Conservation (phyloP, 2,797 vertebrate genomes). For the Argya squamiceps region DNA sequence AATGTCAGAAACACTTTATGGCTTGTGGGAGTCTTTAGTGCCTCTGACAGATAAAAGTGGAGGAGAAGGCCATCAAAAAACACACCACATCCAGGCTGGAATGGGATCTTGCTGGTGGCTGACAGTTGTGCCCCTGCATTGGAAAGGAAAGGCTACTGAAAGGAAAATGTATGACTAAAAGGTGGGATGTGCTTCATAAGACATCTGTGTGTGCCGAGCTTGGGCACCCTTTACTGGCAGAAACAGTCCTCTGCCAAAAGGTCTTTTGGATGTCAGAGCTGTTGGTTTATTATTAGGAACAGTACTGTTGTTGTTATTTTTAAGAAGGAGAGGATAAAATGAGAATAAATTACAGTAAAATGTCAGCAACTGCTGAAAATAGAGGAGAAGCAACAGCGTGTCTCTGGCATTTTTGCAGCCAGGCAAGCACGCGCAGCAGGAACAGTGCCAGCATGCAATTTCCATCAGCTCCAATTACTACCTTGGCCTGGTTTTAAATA, state of each 20-base stretch:
- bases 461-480: background rate
- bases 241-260: background rate
- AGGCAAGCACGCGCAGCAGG: background rate
- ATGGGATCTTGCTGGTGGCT: background rate
- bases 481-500: background rate
- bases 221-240: background rate
- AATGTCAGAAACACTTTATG: constrained; percentile 62
- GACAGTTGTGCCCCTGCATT: background rate
- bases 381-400: background rate
- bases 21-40: constrained; percentile 25
- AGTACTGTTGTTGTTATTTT: background rate
- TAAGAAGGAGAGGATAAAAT: constrained; percentile 10
- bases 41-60: constrained; percentile 52
- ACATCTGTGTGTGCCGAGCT: accelerated
- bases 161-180: background rate
- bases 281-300: background rate
- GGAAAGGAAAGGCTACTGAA: background rate
- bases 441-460: background rate
- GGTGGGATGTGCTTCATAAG: accelerated
- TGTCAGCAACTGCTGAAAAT: constrained; percentile 23
- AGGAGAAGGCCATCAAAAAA: constrained; percentile 13
- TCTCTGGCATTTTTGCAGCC: constrained; percentile 2
- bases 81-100: background rate
- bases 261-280: background rate
- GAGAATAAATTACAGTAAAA: background rate